These are phyloP conservation scores for Lates japonicus DNA, from an alignment of 2,797 vertebrate species.

Conservation along the genomic window DNA sequence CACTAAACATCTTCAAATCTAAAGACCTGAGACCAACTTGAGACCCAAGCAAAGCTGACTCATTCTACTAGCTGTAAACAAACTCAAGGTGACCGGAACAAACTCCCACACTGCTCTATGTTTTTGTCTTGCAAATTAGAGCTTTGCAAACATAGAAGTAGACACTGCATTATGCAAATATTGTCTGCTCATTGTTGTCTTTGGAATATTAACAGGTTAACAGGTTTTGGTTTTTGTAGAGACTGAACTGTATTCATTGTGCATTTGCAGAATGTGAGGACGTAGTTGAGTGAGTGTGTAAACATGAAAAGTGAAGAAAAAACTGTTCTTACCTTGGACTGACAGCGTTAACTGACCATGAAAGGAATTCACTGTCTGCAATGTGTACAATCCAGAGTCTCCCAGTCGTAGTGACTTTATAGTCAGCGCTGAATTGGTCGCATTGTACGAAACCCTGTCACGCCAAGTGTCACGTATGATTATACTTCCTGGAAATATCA, in stretches of 20 bases:
- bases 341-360: conserved; percentile 37
- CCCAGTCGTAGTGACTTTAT: conserved; percentile 51
- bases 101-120: neutral
- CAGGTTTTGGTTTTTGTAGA: neutral
- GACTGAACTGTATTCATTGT: neutral
- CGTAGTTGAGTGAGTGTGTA: neutral
- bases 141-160: neutral
- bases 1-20: neutral
- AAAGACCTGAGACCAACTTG: neutral
- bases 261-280: neutral
- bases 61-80: neutral
- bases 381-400: conserved; percentile 74
- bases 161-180: neutral
- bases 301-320: neutral
- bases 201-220: neutral
- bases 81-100: neutral
- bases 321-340: conserved; percentile 78
- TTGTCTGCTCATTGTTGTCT: neutral
- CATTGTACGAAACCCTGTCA: conserved; percentile 8
- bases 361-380: neutral
- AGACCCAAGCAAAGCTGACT: neutral
- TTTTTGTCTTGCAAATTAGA: conserved; percentile 6
- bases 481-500: rapidly evolving
- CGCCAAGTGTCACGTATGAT: rapidly evolving
- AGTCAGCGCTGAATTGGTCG: conserved; percentile 32